Conservation (phyloP, 2,113 vertebrate species). For the Oryzias javanicus region DNA sequence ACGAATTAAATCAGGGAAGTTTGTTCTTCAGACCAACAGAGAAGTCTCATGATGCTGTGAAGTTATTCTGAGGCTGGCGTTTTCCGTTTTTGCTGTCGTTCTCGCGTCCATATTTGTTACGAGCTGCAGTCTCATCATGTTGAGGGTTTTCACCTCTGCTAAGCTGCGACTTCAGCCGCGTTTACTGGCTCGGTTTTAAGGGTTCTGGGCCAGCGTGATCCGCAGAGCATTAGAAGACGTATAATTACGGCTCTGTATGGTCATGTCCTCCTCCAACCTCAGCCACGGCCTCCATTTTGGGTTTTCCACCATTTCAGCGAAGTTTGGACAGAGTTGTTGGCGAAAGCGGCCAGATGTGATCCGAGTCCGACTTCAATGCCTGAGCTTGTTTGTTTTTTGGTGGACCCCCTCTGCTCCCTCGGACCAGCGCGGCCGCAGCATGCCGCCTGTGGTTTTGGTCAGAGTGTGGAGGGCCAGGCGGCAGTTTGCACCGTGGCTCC, state of each 20-base stretch:
- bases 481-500: conserved; percentile 46
- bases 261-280: conserved; percentile 74
- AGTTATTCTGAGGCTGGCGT: neutral
- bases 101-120: neutral
- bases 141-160: conserved; percentile 26
- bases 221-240: conserved; percentile 67
- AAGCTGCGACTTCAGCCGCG: no score
- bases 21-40: no score
- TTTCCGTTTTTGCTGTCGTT: neutral
- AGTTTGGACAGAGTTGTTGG: conserved; percentile 15
- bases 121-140: conserved; percentile 19
- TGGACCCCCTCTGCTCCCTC: conserved; percentile 42
- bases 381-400: conserved; percentile 47
- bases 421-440: conserved; percentile 69
- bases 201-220: conserved; percentile 43
- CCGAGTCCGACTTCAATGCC: conserved; percentile 26
- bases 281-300: conserved; percentile 68
- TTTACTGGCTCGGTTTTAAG: no score
- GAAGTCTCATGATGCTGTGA: no score
- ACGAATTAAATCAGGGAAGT: no score
- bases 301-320: conserved; percentile 61
- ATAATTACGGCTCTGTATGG: conserved; percentile 73
- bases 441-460: conserved; percentile 70
- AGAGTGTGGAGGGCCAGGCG: conserved; percentile 47
- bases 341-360: conserved; percentile 14